A percentile compares a stretch with the other conserved stretches of the same genome.
Conservation (phyloP, 2,113 vertebrate species). For the Camelus dromedarius region DNA sequence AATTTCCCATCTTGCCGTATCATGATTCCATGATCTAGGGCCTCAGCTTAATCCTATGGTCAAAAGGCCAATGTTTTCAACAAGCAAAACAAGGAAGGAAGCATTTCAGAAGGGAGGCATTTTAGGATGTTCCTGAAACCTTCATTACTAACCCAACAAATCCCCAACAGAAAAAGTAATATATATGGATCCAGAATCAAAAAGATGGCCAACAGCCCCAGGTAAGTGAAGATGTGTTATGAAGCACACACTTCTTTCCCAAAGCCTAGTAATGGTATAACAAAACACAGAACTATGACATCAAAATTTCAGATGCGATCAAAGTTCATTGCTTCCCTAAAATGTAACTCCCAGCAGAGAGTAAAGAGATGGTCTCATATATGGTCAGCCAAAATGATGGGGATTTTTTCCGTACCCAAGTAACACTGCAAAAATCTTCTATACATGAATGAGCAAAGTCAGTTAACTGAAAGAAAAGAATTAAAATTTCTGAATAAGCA, state of each 20-base stretch:
- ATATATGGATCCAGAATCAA: neutral
- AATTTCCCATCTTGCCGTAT: neutral
- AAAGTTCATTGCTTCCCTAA: neutral
- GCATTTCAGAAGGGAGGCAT: neutral
- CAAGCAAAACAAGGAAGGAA: neutral
- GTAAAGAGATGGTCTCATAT: neutral
- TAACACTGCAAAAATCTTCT: neutral
- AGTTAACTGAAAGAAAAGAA: neutral
- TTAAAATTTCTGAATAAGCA: neutral
- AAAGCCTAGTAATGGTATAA: neutral
- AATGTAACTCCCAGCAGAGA: neutral
- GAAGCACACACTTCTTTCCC: neutral
- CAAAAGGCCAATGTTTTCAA: neutral
- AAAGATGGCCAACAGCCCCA: neutral
- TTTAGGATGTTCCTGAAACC: neutral
- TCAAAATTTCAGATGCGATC: neutral
- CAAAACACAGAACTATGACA: neutral
- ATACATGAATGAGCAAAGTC: neutral
- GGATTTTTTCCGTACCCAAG: neutral
- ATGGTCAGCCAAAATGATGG: neutral
- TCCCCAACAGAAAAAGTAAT: neutral
- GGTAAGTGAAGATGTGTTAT: neutral
- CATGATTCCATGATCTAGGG: neutral
- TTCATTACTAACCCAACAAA: neutral
- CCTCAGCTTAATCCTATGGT: neutral